Evolutionary conservation across 2,113 vertebrate species (phyloP).

Genomic region (Chlamydotis undulata): DNA sequence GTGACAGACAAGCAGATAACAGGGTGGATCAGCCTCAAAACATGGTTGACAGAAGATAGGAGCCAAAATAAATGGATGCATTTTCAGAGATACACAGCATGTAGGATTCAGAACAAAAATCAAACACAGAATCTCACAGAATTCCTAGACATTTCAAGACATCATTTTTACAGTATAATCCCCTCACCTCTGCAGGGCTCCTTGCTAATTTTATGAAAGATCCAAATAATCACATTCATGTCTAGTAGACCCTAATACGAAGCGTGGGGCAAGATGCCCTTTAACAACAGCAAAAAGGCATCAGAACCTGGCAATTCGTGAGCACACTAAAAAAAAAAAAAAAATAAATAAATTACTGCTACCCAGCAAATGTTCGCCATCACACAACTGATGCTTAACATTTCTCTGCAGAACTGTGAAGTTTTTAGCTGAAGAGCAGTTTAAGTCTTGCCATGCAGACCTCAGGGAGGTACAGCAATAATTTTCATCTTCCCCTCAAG

Average conservation of each 20-base stretch:
- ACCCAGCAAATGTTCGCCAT: not conserved
- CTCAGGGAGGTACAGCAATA: not conserved
- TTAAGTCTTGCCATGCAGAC: not conserved
- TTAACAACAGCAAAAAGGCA: not conserved
- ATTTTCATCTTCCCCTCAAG: not conserved
- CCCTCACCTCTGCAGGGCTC: not conserved
- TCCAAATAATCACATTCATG: not conserved
- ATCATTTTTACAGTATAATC: not conserved
- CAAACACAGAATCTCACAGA: not conserved
- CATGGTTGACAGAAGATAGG: accelerated
- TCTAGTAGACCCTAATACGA: not conserved
- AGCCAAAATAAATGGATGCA: not conserved
- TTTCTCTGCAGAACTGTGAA: not conserved
- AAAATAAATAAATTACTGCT: not conserved
- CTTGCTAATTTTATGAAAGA: not conserved
- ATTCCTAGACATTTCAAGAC: not conserved
- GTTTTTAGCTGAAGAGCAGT: not conserved
- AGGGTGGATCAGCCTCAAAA: not conserved
- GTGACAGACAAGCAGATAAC: accelerated
- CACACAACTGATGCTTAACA: not conserved
- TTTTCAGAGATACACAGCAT: not conserved
- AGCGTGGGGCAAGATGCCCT: not conserved
- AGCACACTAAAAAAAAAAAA: not conserved
- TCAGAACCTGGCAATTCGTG: not conserved
- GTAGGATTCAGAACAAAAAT: not conserved